Evolutionary conservation across 2,113 vertebrate species (phyloP), one percentile per base, ranked within the genome.

Genomic region (Notarius lentiginosus): DNA sequence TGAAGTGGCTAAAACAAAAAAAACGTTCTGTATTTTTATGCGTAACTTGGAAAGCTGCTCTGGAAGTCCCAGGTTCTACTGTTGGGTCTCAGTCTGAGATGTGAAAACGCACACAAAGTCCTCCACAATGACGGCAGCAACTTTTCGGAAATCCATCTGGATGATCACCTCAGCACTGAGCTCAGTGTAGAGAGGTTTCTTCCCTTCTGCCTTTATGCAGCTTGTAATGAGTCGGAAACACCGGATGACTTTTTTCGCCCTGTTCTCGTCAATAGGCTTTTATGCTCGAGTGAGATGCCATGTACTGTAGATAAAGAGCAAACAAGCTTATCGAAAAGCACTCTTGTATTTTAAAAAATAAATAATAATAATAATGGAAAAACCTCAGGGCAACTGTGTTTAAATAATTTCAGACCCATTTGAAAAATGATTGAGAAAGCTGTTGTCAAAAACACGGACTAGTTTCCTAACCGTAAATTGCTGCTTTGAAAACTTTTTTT

Each of bases 371-470:
- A 30, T 30, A 30, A 30, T 30, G 41, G 41, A 41, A 41, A 41
- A 41, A 41, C 41, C 41, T 41, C 41, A 41, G 55, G 27, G 47
- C 51, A 27, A 55, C 22, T 53, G 75, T 27, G 70, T 73, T 11
- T 76, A n/a, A 55, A 77, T 77, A 53, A 77, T 77, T 77, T 76
- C 22, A 75, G 70, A 73, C 34, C 8, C 17, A 51, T 76, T 53
- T 76, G 11, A n/a, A 49, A 47, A 72, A 18, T 41, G 30, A 18
- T 9, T 9, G 68, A 72, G 30, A 20, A 41, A 41, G 68, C 4
- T 18, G 34, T 41, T 7, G 3, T 9, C 7, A 41, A 72, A 72
- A 72, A 18, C 30, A 2, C 30, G 18, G 30, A 66, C n/a, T 30
- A 30, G n/a, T 70, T 72, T 72, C 30, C 30, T 3, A 18, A 72